phyloP scores from a whole-genome alignment of 2,888 invertebrate genomes.

The Hirudinaria manillensis region DNA sequence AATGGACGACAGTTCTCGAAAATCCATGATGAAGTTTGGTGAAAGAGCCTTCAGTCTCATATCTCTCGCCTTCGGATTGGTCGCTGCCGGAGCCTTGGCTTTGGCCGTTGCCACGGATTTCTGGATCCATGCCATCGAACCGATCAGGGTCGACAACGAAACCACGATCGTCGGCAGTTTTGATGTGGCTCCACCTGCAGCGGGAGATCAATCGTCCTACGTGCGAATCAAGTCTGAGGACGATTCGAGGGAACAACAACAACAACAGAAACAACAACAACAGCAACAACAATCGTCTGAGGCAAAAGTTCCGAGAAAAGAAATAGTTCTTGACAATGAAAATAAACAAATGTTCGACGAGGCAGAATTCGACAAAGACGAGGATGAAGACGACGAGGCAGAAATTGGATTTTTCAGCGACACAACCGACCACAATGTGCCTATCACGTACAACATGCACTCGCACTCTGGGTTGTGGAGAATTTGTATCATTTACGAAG shows the following conservation, averaged over 20 bases:
- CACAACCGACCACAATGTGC: constrained; percentile 35
- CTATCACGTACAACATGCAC: constrained; percentile 34
- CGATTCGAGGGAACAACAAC: not conserved
- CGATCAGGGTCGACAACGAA: constrained; percentile 31
- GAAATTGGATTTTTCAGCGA: not conserved
- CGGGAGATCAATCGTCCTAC: constrained; percentile 18
- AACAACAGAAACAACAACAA: not conserved
- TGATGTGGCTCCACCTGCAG: constrained; percentile 13
- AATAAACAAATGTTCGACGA: not conserved
- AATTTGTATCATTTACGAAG: constrained; percentile 38
- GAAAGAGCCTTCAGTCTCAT: constrained; percentile 42
- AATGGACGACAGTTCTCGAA: no score
- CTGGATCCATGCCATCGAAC: constrained; percentile 47
- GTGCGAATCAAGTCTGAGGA: not conserved
- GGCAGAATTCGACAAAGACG: constrained; percentile 13
- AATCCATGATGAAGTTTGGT: constrained; percentile 20
- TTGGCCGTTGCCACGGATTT: constrained; percentile 49
- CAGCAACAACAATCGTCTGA: not conserved
- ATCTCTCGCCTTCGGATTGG: constrained; percentile 46
- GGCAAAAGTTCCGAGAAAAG: not conserved
- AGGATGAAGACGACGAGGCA: constrained; percentile 9
- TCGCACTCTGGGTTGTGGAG: constrained; percentile 47
- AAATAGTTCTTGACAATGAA: not conserved
- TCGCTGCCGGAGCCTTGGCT: constrained; percentile 45
- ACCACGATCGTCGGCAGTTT: constrained; percentile 16